These are phyloP conservation scores for Gobio gobio DNA, from an alignment of 2,113 vertebrate species.

Conservation along the genomic window DNA sequence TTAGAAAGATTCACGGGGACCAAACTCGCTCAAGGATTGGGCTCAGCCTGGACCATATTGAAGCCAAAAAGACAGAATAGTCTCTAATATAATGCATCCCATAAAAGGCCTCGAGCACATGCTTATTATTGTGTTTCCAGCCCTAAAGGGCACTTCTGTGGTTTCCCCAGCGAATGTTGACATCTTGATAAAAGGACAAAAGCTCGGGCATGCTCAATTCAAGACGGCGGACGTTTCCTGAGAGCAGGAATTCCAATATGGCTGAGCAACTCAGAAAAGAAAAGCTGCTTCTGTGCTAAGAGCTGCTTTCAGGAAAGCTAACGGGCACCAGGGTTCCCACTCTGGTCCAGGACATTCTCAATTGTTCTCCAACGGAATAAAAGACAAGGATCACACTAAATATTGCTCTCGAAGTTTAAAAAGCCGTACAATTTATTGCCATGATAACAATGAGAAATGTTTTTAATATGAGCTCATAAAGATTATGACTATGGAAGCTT, in stretches of 20 bases:
- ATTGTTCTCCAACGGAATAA: too few relatives aligned
- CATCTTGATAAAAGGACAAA: slow-evolving; percentile 56
- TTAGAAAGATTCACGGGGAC: background rate
- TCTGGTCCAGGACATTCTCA: too few relatives aligned
- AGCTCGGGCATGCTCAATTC: slow-evolving; percentile 45
- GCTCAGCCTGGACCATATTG: background rate
- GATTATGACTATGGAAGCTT: too few relatives aligned
- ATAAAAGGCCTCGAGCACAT: slow-evolving; percentile 32
- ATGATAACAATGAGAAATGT: too few relatives aligned
- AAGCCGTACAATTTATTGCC: too few relatives aligned
- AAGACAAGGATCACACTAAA: too few relatives aligned
- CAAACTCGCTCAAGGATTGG: background rate
- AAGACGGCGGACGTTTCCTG: slow-evolving; percentile 44
- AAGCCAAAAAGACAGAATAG: background rate
- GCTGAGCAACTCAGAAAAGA: slow-evolving; percentile 36
- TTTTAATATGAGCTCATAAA: too few relatives aligned
- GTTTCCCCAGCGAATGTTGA: slow-evolving; percentile 46
- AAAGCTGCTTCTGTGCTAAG: slow-evolving; percentile 38
- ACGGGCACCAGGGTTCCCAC: too few relatives aligned
- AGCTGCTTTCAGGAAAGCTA: slow-evolving; percentile 3
- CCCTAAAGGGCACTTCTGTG: slow-evolving; percentile 62
- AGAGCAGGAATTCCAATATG: slow-evolving; percentile 40
- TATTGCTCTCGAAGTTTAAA: too few relatives aligned
- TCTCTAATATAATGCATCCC: slow-evolving; percentile 15
- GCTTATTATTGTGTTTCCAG: slow-evolving; percentile 49